Conservation (phyloP, 2,888 invertebrate species). For the Orthonychiurus folsomi region DNA sequence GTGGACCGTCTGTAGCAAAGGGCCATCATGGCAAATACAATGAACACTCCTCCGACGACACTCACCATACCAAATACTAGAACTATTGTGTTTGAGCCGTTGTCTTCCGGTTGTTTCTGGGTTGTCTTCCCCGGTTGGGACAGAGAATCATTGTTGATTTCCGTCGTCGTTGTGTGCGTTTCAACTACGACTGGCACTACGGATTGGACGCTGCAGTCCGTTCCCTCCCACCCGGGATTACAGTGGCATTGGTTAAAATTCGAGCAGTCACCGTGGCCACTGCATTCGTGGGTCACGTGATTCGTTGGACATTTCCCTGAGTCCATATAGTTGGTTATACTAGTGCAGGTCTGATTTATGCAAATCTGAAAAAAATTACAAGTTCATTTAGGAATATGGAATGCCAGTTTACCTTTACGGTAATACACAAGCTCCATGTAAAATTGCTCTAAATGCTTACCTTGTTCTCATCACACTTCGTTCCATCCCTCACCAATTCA, state of each 20-base stretch:
- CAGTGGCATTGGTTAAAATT: conserved; percentile 89
- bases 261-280: conserved; percentile 88
- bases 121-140: conserved; percentile 23
- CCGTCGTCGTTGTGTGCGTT: conserved; percentile 35
- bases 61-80: conserved; percentile 96
- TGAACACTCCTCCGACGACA: conserved; percentile 98
- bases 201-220: conserved; percentile 73
- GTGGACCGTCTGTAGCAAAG: conserved; percentile 70
- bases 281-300: conserved; percentile 80
- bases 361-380: conserved; percentile 60
- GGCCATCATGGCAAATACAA: conserved; percentile 97
- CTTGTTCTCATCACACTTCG: conserved; percentile 83
- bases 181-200: conserved; percentile 43
- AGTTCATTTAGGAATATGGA: too few species aligned
- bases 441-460: conserved; percentile 44
- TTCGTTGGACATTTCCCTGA: conserved; percentile 83
- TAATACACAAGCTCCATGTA: neutral
- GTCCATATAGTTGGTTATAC: conserved; percentile 72
- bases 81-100: conserved; percentile 95
- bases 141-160: conserved; percentile 16
- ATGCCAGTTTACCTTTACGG: neutral
- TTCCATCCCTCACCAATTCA: conserved; percentile 86
- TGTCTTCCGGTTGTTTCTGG: conserved; percentile 64
- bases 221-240: conserved; percentile 74
- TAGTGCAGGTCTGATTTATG: conserved; percentile 85